These are phyloP conservation scores for Phenacoccus solenopsis DNA, from an alignment of 1,140 invertebrate species.

Conservation along the genomic window DNA sequence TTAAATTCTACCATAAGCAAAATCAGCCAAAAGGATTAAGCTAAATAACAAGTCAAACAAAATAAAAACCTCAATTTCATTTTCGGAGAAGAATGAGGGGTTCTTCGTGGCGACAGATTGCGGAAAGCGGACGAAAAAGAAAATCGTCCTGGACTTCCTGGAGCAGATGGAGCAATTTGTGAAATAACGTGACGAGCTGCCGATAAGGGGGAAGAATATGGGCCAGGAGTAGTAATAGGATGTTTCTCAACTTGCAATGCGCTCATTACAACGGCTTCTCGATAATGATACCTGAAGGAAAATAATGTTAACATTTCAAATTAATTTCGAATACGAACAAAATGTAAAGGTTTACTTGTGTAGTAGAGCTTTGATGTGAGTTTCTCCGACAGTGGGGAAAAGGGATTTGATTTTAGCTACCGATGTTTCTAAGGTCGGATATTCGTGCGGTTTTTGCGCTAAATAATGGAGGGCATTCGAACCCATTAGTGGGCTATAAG, in stretches of 20 bases:
- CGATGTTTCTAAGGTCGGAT: conserved; percentile 47
- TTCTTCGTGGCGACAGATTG: conserved; percentile 36
- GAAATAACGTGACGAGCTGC: conserved; percentile 18
- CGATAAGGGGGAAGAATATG: conserved; percentile 40
- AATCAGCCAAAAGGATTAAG: neutral
- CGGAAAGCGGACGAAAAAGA: conserved; percentile 30
- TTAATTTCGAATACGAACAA: neutral
- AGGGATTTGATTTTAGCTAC: conserved; percentile 74
- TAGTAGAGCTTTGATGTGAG: conserved; percentile 68
- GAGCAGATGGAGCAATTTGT: conserved; percentile 32
- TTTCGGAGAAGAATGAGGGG: conserved; percentile 70
- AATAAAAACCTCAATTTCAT: conserved; percentile 71
- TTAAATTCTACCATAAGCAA: neutral
- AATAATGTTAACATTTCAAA: neutral
- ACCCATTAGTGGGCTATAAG: conserved; percentile 33
- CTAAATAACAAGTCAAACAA: too few species aligned
- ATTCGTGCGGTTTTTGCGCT: conserved; percentile 49
- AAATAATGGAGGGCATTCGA: conserved; percentile 36
- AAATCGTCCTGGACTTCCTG: conserved; percentile 30
- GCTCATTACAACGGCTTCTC: conserved; percentile 82
- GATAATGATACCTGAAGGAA: conserved; percentile 64
- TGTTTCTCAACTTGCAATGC: conserved; percentile 85
- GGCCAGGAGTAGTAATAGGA: conserved; percentile 73
- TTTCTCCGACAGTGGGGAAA: conserved; percentile 80
- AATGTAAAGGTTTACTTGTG: conserved; percentile 67